Base-by-base conservation (phyloP, 1,140 invertebrate genomes). In the Anadara kagoshimensis region DNA sequence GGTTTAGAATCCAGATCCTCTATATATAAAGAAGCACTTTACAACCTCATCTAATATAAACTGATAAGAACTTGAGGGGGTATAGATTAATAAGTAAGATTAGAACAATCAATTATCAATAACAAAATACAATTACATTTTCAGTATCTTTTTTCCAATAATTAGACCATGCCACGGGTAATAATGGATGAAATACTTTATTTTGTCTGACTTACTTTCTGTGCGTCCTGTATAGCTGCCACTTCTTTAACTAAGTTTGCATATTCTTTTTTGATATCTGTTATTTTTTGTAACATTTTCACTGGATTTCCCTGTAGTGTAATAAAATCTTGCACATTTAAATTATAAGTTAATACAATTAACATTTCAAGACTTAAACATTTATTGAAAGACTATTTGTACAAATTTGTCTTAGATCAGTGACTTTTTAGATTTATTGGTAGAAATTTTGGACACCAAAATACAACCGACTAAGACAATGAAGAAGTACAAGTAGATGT, bases 201-300 rank as follows among this genome's bases (percentile, higher is more conserved):
- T 26, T 41, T 16, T 36, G 24, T 20, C 47, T 2, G 22, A 63
- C 68, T 41, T 70, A 82, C 84, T 69, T 79, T 77, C 53, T 85
- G 82, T 45, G 80, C 72, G 56, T 85, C 61, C 54, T 84, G 79
- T 26, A 85, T 80, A 51, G 67, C 79, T 36, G 71, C 67, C n/a
- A 78, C 82, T 41, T 84, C 81, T 56, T 83, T 65, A 0, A 81
- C 72, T 22, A 85, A 43, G 41, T 69, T 54, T 53, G 66, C 64
- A 78, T 80, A 84, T 58, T 85, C 82, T 56, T 83, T 82, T 51
- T 84, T 85, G 1, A 84, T 76, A 24, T 81, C 79, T 56, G 29
- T 58, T 41, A 85, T 73, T 69, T 82, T 84, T 58, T 79, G 69
- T 20, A 84, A 26, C 65, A 85, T 62, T 47, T 80, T 69, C 1